Percentiles rank a stretch among this genome's conserved stretches.
Conservation (phyloP, 2,888 invertebrate species). For the Drosophila conformis region DNA sequence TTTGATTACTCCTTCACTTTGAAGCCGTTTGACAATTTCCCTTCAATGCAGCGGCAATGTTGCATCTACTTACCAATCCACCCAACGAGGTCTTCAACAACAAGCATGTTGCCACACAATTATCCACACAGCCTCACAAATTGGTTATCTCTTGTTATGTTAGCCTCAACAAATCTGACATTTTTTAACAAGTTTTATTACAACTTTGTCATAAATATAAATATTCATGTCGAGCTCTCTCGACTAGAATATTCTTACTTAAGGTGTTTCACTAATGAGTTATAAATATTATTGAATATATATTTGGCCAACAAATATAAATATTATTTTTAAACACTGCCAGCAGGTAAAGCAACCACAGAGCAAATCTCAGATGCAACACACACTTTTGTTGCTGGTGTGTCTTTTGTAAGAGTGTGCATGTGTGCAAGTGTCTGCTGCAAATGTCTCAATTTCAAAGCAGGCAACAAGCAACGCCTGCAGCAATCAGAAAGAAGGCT, state of each 20-base stretch:
- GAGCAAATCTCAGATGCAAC: constrained; percentile 7
- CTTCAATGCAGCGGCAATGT: constrained; percentile 53
- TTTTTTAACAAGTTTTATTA: neutral
- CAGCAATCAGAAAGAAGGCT: constrained; percentile 45
- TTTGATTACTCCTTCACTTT: constrained; percentile 67
- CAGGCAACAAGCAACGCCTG: constrained; percentile 50
- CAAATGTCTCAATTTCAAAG: constrained; percentile 77
- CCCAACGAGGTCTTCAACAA: constrained; percentile 18
- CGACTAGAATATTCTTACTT: neutral
- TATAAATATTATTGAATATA: neutral
- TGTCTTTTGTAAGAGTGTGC: neutral
- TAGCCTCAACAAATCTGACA: neutral
- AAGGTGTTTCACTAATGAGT: neutral
- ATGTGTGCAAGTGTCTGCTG: constrained; percentile 39
- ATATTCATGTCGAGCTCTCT: neutral
- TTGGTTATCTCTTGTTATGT: neutral
- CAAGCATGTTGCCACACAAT: constrained; percentile 2
- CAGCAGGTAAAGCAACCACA: neutral
- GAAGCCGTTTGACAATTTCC: constrained; percentile 55
- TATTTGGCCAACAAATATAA: neutral
- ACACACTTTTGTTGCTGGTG: constrained; percentile 2
- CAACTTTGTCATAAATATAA: neutral
- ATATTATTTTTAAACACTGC: neutral
- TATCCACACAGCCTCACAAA: neutral
- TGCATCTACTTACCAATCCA: constrained; percentile 37